phyloP scores from a whole-genome alignment of 2,797 vertebrate genomes.

The Enteromius trimaculatus region DNA sequence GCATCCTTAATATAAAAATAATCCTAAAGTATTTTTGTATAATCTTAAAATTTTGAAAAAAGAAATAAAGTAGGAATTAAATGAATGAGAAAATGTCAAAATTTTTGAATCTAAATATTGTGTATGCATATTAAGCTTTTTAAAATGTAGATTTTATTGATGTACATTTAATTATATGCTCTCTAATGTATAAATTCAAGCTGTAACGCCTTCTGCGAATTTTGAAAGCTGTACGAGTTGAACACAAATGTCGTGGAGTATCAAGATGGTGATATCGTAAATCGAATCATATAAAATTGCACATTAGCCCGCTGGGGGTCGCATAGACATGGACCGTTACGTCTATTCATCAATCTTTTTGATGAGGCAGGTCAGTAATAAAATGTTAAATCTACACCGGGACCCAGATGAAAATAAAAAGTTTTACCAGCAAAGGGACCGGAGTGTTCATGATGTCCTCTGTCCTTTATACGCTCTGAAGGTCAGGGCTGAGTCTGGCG shows the following conservation, averaged over 20 bases:
- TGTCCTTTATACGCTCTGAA: background rate
- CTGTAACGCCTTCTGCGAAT: background rate
- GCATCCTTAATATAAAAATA: background rate
- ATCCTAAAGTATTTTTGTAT: background rate
- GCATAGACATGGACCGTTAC: background rate
- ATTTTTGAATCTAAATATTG: background rate
- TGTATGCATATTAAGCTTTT: background rate
- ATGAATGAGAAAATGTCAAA: background rate
- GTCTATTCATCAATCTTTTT: constrained; percentile 27
- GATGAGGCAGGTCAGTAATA: constrained; percentile 27
- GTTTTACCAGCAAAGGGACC: constrained; percentile 30
- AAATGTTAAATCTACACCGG: constrained; percentile 29
- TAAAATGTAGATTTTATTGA: background rate
- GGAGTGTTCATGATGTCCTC: constrained; percentile 21
- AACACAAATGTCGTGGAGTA: background rate
- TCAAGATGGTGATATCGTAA: background rate
- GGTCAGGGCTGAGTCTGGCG: background rate
- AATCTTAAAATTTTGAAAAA: background rate
- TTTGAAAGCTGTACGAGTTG: background rate
- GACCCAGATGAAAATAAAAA: constrained; percentile 38
- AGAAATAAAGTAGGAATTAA: background rate
- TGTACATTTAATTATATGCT: background rate
- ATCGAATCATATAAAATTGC: background rate
- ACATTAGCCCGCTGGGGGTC: constrained; percentile 6
- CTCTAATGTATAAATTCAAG: background rate